Evolutionary conservation across 2,888 invertebrate species (phyloP).

Genomic region (Strigamia maritima): DNA sequence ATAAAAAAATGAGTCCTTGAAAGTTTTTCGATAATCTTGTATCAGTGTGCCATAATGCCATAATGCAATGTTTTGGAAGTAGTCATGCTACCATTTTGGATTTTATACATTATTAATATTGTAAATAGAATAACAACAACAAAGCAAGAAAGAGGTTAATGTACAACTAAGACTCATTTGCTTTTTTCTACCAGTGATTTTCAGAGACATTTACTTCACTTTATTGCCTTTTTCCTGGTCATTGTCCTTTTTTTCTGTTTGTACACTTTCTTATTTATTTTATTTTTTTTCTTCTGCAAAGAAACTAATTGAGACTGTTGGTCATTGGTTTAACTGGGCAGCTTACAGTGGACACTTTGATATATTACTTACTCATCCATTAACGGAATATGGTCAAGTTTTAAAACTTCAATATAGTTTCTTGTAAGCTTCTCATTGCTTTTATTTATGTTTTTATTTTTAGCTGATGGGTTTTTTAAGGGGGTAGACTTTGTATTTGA

Average conservation of each 20-base stretch:
- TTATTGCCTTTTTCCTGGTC: background rate
- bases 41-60: too few relatives aligned
- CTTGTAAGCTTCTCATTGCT: background rate
- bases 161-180: background rate
- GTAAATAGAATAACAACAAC: too few relatives aligned
- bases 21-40: too few relatives aligned
- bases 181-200: background rate
- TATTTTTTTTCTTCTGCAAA: background rate
- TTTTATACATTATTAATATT: too few relatives aligned
- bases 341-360: background rate
- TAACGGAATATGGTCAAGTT: background rate
- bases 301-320: conserved; percentile 9
- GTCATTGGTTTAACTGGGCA: background rate
- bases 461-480: background rate
- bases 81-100: too few relatives aligned
- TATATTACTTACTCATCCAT: background rate
- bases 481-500: background rate
- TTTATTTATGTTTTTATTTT: background rate
- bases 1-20: too few relatives aligned
- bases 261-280: background rate
- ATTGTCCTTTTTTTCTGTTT: background rate
- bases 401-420: background rate
- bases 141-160: too few relatives aligned
- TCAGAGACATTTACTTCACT: background rate
- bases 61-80: too few relatives aligned